Evolutionary conservation across 2,797 vertebrate species (phyloP).

Genomic region (Holocentrus rufus): DNA sequence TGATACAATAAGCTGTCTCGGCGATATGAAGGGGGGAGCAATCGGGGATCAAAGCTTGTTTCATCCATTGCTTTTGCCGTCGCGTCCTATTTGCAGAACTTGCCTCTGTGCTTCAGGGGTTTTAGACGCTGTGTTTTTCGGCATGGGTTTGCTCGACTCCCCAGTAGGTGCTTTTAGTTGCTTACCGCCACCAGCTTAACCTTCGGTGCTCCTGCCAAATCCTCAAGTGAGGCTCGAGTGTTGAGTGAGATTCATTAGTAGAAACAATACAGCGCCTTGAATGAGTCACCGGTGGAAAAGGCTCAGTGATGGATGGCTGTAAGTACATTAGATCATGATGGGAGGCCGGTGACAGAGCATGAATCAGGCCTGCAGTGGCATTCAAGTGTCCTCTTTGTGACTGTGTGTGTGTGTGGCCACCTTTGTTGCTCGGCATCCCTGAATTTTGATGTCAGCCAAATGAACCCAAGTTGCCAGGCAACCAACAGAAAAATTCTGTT

Average conservation of each 20-base stretch:
- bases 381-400: constrained; percentile 35
- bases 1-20: constrained; percentile 16
- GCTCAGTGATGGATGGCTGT: constrained; percentile 44
- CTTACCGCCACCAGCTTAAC: constrained; percentile 29
- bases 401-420: constrained; percentile 30
- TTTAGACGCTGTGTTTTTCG: constrained; percentile 31
- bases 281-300: constrained; percentile 33
- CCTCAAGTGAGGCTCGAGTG: constrained; percentile 41
- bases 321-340: constrained; percentile 50
- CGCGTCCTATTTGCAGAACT: constrained; percentile 21
- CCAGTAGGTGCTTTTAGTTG: constrained; percentile 49
- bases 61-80: constrained; percentile 37
- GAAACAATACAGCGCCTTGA: constrained; percentile 44
- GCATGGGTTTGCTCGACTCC: constrained; percentile 25
- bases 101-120: constrained; percentile 42
- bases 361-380: constrained; percentile 40
- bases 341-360: constrained; percentile 32
- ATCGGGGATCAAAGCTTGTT: constrained; percentile 11
- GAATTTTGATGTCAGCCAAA: constrained; percentile 56
- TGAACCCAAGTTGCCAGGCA: constrained; percentile 66
- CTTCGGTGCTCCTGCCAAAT: constrained; percentile 40
- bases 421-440: constrained; percentile 51
- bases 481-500: constrained; percentile 43
- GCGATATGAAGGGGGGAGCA: neutral
- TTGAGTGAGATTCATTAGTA: constrained; percentile 33